A percentile compares a stretch with the other conserved stretches of the same genome.
phyloP scores from a whole-genome alignment of 2,113 vertebrate species.

The Nansenia antarctica region DNA sequence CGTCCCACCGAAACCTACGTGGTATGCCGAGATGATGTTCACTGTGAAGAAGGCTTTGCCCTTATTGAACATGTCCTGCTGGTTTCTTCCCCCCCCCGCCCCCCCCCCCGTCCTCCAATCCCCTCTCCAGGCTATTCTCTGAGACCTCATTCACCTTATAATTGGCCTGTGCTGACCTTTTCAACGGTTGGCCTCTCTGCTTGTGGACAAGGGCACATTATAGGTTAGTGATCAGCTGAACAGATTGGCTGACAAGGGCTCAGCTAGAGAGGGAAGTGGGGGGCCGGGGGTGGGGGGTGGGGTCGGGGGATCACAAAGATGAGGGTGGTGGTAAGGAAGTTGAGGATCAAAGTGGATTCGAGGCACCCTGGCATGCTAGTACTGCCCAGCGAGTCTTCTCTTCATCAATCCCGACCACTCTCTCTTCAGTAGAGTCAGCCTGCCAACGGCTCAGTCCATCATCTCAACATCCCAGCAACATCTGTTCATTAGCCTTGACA shows the following conservation, averaged over 20 bases:
- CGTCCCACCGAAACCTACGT: no score
- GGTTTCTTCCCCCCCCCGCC: not conserved
- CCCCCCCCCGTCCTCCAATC: not conserved
- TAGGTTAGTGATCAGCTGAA: constrained; percentile 64
- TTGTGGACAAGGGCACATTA: constrained; percentile 60
- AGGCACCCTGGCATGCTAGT: constrained; percentile 49
- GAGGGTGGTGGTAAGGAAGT: constrained; percentile 44
- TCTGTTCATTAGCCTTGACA: constrained; percentile 80
- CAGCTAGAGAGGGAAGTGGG: constrained; percentile 58
- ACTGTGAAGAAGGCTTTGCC: no score
- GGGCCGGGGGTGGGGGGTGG: constrained; percentile 31
- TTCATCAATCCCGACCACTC: not conserved
- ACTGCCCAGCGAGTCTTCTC: constrained; percentile 41
- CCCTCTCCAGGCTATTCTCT: no score
- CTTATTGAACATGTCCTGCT: no score
- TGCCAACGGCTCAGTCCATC: constrained; percentile 71
- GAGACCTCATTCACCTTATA: constrained; percentile 62
- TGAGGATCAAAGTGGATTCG: constrained; percentile 48
- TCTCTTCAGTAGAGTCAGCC: constrained; percentile 59
- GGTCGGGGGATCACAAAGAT: constrained; percentile 57
- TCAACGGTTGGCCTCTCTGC: constrained; percentile 22
- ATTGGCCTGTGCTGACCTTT: constrained; percentile 71
- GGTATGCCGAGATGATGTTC: no score
- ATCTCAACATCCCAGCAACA: constrained; percentile 77
- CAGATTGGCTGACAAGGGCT: constrained; percentile 68